Conservation (phyloP, 92 coral and sea anemone genomes). For the Porites cylindrica region DNA sequence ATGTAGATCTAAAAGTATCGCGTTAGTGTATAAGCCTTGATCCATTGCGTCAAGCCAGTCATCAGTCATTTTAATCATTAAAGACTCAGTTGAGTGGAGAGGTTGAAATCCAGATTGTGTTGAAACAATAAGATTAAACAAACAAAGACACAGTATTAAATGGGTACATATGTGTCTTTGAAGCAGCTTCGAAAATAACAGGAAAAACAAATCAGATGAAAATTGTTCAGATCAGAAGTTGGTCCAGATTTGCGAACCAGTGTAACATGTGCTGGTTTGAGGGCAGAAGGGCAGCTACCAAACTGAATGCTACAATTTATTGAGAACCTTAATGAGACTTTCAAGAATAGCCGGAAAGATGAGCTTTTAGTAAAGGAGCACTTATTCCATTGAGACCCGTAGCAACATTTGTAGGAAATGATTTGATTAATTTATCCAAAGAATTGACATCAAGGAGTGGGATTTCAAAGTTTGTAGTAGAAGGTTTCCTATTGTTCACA, state of each 20-base stretch:
- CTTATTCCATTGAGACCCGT: conserved; percentile 46
- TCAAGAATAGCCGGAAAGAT: no score
- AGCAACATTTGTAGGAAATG: conserved; percentile 39
- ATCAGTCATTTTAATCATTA: not conserved
- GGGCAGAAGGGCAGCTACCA: conserved; percentile 48
- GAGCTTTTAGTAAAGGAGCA: conserved; percentile 36
- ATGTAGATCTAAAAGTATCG: no score
- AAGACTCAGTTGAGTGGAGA: conserved; percentile 30
- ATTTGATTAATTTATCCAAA: not conserved
- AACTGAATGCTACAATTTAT: conserved; percentile 53
- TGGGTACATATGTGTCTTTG: conserved; percentile 38
- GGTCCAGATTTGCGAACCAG: conserved; percentile 53
- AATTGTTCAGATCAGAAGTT: not conserved
- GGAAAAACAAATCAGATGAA: conserved; percentile 52
- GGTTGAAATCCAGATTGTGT: conserved; percentile 26
- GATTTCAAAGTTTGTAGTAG: no score
- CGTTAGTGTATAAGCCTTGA: not conserved
- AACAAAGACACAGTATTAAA: conserved; percentile 6
- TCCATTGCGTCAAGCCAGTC: conserved; percentile 30
- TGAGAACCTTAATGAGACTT: conserved; percentile 13
- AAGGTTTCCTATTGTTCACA: no score
- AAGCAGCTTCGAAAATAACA: conserved; percentile 45
- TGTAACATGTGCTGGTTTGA: not conserved
- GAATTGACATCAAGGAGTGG: no score
- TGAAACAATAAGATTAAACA: no score